A percentile compares a stretch with the other conserved stretches of the same genome.
Conservation (phyloP, 2,888 invertebrate species). For the Elegia similella region DNA sequence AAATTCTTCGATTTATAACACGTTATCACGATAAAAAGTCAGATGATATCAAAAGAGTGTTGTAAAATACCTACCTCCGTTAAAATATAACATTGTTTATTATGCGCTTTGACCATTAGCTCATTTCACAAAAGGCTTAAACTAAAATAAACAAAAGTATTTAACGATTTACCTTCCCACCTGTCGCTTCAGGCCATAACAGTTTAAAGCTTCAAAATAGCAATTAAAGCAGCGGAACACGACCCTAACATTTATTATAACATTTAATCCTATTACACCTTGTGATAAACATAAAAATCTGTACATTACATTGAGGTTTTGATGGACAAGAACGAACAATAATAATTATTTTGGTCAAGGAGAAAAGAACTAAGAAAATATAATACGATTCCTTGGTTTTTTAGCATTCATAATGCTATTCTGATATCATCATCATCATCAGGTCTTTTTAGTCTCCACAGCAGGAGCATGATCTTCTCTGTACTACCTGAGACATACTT, state of each 20-base stretch:
- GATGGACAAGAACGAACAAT: not conserved
- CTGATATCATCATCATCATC: too few relatives aligned
- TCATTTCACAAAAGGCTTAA: not conserved
- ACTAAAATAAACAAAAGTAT: not conserved
- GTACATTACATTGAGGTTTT: slow-evolving; percentile 7
- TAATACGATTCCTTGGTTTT: too few relatives aligned
- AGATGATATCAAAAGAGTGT: too few relatives aligned
- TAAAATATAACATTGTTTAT: not conserved
- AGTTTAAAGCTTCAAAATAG: not conserved
- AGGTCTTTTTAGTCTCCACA: too few relatives aligned
- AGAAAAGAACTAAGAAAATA: too few relatives aligned
- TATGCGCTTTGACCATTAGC: not conserved
- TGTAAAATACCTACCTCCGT: too few relatives aligned
- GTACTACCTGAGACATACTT: too few relatives aligned
- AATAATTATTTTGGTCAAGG: too few relatives aligned
- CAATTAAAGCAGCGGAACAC: slow-evolving; percentile 5
- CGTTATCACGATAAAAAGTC: too few relatives aligned
- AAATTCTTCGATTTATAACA: too few relatives aligned
- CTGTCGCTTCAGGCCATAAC: slow-evolving; percentile 1
- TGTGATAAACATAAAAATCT: slow-evolving; percentile 11
- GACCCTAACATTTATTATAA: slow-evolving; percentile 8
- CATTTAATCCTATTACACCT: slow-evolving; percentile 14
- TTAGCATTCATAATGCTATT: too few relatives aligned
- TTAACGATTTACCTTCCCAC: not conserved
- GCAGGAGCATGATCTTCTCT: too few relatives aligned